phyloP scores from a whole-genome alignment of 2,888 invertebrate species.

The Galerucella nymphaeae region DNA sequence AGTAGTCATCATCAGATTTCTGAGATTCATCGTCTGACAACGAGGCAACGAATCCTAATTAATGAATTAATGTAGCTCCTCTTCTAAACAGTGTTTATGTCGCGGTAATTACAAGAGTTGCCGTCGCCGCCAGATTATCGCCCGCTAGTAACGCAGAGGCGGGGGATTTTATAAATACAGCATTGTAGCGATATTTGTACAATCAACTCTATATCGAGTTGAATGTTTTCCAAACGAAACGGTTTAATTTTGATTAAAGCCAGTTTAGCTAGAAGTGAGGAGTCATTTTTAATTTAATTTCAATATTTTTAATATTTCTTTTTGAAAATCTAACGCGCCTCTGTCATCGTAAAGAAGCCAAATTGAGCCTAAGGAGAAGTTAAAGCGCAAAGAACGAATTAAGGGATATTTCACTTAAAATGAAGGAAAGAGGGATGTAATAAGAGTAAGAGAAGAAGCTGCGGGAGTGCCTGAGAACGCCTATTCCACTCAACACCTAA shows the following conservation, averaged over 20 bases:
- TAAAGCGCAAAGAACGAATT: slow-evolving; percentile 58
- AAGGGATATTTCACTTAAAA: slow-evolving; percentile 50
- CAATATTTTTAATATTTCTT: background rate
- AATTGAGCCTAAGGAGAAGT: slow-evolving; percentile 62
- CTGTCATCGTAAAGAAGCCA: slow-evolving; percentile 51
- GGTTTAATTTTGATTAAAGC: background rate
- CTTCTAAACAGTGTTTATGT: slow-evolving; percentile 67
- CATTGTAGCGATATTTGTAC: background rate
- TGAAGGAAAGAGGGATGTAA: slow-evolving; percentile 26
- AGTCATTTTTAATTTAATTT: too few species aligned
- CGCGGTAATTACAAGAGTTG: slow-evolving; percentile 66
- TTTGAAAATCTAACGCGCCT: slow-evolving; percentile 16
- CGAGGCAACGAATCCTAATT: slow-evolving; percentile 63
- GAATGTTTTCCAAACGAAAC: background rate
- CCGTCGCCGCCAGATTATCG: slow-evolving; percentile 62
- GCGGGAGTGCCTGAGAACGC: slow-evolving; percentile 26
- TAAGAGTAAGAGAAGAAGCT: slow-evolving; percentile 22
- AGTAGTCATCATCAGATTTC: slow-evolving; percentile 42
- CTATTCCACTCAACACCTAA: slow-evolving; percentile 52
- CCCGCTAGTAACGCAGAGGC: slow-evolving; percentile 7
- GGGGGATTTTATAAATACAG: background rate
- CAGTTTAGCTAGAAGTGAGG: too few species aligned
- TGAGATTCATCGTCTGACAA: slow-evolving; percentile 38
- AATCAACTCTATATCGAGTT: background rate
- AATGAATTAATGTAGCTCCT: slow-evolving; percentile 67